These are phyloP conservation scores for Phymastichus coffea DNA, from an alignment of 1,140 invertebrate genomes.

Conservation along the genomic window DNA sequence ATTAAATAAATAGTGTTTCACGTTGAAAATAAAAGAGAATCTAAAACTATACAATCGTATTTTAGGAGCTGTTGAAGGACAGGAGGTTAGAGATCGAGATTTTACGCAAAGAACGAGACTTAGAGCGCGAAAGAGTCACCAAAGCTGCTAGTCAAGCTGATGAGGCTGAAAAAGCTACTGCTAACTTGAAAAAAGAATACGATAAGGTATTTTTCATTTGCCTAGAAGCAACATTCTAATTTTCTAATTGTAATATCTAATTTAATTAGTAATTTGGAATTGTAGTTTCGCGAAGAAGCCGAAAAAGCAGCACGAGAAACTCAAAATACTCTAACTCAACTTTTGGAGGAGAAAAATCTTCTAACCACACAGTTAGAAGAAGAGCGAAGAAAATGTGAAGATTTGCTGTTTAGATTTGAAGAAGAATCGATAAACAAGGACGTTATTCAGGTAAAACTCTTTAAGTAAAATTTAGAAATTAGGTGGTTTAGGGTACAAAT, in stretches of 20 bases:
- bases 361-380: constrained; percentile 76
- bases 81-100: constrained; percentile 92
- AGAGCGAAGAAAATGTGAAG: constrained; percentile 85
- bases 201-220: constrained; percentile 49
- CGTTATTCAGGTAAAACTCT: constrained; percentile 71
- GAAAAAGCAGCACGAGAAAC: constrained; percentile 56
- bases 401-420: constrained; percentile 88
- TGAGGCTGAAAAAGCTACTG: constrained; percentile 62
- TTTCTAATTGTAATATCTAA: constrained; percentile 7
- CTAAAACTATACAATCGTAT: constrained; percentile 24
- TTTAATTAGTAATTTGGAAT: constrained; percentile 22
- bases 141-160: constrained; percentile 72
- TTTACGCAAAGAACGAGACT: constrained; percentile 83
- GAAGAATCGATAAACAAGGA: constrained; percentile 80
- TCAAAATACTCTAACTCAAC: constrained; percentile 49
- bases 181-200: constrained; percentile 57
- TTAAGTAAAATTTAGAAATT: too few relatives aligned
- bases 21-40: too few relatives aligned
- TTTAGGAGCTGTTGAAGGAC: constrained; percentile 85
- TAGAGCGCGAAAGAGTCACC: constrained; percentile 74
- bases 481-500: too few relatives aligned
- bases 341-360: constrained; percentile 68
- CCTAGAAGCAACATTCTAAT: background rate
- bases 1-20: too few relatives aligned
- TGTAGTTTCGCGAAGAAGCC: constrained; percentile 59